Evolutionary conservation across 2,888 invertebrate species (phyloP), one percentile per base, ranked within the genome.

Genomic region (Sisyra terminalis): DNA sequence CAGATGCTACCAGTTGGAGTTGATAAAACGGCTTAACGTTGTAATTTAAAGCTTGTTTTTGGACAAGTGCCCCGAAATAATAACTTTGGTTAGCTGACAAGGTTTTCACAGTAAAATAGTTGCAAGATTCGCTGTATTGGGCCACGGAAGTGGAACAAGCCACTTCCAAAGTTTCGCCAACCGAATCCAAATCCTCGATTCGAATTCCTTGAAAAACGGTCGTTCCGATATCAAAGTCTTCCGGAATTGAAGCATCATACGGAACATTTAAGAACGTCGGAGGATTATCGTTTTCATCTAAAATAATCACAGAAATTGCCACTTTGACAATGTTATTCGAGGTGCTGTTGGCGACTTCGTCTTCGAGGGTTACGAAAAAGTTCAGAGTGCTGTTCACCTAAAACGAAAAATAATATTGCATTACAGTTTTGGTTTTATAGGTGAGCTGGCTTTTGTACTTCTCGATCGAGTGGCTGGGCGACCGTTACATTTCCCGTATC

Each of bases 271-370:
- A 69, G 62, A 86, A 86, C 44, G 69, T 70, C 6, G 90, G 89
- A 29, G 84, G 71, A 60, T 88, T 89, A 56, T 92, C 90, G 57
- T 92, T 90, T 53, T 85, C 86, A 55, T 92, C 90, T 8, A 84
- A 64, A 11, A 92, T 77, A 46, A 89, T 87, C 46, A 89, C 81
- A 24, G 79, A 81, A 36, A 87, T 78, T 3, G 83, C 78, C 7
- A 79, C 76, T 50, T 76, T 71, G 10, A 84, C 78, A 46, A 84
- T 63, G 60, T 86, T 87, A 42, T 71, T 72, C 10, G 70, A 71
- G 9, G 73, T 73, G 16, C 65, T 65, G 45, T 65, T 63, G 37
- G 68, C 67, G 2, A 80, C 77, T 49, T 74, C 72, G 55, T 87
- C 88, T 61, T 85, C 80, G 47, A 89, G 73, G 1, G 83, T 83